phyloP scores from a whole-genome alignment of 2,113 vertebrate species.

The Arenaria interpres region DNA sequence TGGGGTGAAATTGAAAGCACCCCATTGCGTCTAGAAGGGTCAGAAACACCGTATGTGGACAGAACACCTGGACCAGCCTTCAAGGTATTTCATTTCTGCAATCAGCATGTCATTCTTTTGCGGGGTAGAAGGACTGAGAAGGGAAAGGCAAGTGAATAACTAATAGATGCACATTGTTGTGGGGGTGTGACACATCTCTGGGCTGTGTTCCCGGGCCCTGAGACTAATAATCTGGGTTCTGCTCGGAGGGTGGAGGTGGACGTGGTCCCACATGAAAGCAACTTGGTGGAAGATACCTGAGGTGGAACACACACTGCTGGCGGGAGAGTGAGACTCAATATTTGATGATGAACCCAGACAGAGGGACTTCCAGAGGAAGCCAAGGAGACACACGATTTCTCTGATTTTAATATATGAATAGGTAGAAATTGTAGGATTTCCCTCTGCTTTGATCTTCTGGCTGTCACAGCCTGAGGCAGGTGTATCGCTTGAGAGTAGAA shows the following conservation, averaged over 20 bases:
- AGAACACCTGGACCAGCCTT: conserved; percentile 94
- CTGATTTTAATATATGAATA: background rate
- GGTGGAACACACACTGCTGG: background rate
- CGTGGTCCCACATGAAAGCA: background rate
- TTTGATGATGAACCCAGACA: background rate
- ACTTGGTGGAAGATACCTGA: background rate
- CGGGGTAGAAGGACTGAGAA: background rate
- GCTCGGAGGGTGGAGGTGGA: background rate
- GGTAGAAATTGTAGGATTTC: background rate
- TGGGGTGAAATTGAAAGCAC: conserved; percentile 99
- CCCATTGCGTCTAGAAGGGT: conserved; percentile 89
- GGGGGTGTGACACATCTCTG: background rate
- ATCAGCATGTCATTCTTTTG: background rate
- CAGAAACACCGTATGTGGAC: conserved; percentile 88
- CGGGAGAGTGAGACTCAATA: background rate
- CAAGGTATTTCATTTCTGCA: conserved; percentile 80
- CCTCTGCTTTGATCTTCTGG: background rate
- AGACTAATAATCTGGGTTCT: background rate
- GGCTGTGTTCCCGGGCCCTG: background rate
- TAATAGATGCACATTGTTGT: background rate
- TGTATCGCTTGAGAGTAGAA: background rate
- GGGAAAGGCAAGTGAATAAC: background rate
- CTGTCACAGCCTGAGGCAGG: background rate
- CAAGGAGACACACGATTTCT: fast-evolving
- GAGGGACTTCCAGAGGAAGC: background rate